Conservation (phyloP, 2,113 vertebrate species). For the Nyctibius bracteatus region DNA sequence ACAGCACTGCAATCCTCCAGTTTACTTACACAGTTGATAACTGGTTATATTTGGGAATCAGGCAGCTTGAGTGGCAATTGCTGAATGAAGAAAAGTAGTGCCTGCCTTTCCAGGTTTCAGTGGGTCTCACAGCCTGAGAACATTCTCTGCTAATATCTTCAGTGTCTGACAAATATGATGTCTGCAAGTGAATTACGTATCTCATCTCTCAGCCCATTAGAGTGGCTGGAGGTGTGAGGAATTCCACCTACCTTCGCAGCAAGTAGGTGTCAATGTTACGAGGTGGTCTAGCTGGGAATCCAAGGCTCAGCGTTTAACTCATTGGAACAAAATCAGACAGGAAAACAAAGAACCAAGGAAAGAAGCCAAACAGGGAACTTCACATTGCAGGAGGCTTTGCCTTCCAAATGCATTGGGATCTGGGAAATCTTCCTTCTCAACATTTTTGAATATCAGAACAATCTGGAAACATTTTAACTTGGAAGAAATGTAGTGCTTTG, state of each 20-base stretch:
- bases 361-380: neutral
- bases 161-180: neutral
- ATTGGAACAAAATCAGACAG: neutral
- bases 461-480: constrained; percentile 47
- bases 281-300: neutral
- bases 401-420: neutral
- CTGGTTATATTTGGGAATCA: neutral
- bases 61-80: neutral
- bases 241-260: neutral
- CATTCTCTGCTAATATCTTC: neutral
- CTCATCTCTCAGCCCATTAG: neutral
- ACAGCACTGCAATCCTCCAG: neutral
- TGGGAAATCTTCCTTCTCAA: constrained; percentile 1
- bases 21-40: neutral
- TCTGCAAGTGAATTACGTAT: neutral
- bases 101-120: neutral
- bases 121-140: neutral
- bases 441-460: constrained; percentile 6
- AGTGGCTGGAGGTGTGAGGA: neutral
- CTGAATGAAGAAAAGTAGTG: neutral
- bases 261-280: neutral
- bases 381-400: neutral
- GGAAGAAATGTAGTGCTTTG: neutral
- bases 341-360: neutral
- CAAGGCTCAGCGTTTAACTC: neutral